These are phyloP conservation scores for Chloropsis cyanopogon DNA, from an alignment of 2,113 vertebrate genomes.

Conservation along the genomic window DNA sequence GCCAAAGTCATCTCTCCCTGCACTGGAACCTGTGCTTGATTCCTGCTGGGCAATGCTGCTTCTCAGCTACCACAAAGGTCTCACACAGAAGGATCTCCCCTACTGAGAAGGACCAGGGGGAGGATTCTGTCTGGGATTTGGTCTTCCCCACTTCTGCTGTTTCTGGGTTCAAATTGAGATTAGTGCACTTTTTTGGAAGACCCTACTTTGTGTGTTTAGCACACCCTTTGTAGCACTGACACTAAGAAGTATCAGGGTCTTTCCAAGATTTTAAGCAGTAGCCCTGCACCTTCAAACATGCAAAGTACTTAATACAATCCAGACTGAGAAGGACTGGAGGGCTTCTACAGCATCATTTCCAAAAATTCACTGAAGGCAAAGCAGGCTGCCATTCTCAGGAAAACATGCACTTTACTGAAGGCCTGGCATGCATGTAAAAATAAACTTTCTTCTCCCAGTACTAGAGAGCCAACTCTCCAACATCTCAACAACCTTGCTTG, in stretches of 20 bases:
- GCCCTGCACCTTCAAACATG: background rate
- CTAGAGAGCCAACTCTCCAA: constrained; percentile 44
- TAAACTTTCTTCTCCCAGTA: constrained; percentile 46
- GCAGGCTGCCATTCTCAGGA: background rate
- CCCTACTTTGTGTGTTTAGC: background rate
- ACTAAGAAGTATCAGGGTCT: background rate
- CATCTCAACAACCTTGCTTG: constrained; percentile 63
- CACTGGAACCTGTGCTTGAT: background rate
- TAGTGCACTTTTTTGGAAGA: background rate
- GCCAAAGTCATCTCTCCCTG: background rate
- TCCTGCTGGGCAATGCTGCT: background rate
- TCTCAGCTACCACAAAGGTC: background rate
- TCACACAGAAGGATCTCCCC: background rate
- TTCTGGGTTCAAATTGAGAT: background rate
- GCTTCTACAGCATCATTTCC: background rate
- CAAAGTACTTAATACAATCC: background rate
- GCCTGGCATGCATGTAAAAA: constrained; percentile 50
- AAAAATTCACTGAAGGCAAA: background rate
- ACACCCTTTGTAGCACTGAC: background rate
- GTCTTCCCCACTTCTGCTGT: background rate
- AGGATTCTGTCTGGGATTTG: background rate
- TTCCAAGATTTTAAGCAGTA: background rate
- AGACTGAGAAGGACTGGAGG: background rate
- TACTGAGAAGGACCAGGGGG: background rate
- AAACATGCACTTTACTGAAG: background rate